Evolutionary conservation across 2,888 invertebrate genomes (phyloP).

Genomic region (Lithophane socia): DNA sequence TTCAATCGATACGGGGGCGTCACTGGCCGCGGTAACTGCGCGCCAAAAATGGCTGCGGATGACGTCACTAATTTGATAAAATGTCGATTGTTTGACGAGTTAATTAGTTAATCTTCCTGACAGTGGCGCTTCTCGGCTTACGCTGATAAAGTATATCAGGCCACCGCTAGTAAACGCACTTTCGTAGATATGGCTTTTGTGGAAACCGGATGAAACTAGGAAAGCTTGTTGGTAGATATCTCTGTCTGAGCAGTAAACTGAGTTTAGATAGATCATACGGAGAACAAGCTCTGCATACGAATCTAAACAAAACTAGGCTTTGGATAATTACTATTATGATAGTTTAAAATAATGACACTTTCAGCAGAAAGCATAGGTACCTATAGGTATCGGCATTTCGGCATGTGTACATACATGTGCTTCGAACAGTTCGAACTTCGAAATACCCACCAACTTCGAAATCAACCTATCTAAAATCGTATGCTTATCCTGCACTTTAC

Average conservation of each 20-base stretch:
- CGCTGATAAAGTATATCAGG: constrained; percentile 53
- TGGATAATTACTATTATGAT: background rate
- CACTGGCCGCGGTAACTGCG: constrained; percentile 60
- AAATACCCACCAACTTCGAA: background rate
- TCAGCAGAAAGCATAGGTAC: too few relatives aligned
- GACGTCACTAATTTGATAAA: constrained; percentile 70
- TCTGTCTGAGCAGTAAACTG: background rate
- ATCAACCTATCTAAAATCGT: background rate
- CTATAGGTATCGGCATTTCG: background rate
- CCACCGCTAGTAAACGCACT: constrained; percentile 26
- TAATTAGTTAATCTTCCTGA: constrained; percentile 71
- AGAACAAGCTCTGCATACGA: background rate
- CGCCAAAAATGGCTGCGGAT: constrained; percentile 63
- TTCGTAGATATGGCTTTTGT: constrained; percentile 26
- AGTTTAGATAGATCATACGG: background rate
- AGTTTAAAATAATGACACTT: background rate
- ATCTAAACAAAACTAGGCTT: background rate
- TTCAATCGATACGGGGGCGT: constrained; percentile 70
- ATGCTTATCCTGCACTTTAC: background rate
- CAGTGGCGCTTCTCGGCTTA: constrained; percentile 61
- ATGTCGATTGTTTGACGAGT: constrained; percentile 68
- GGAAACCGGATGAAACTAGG: constrained; percentile 13
- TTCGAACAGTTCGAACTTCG: background rate
- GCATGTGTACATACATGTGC: background rate
- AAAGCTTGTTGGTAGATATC: background rate